Evolutionary conservation across 1,140 invertebrate genomes (phyloP), one percentile per base, ranked within the genome.

Genomic region (Calephelis nemesis): DNA sequence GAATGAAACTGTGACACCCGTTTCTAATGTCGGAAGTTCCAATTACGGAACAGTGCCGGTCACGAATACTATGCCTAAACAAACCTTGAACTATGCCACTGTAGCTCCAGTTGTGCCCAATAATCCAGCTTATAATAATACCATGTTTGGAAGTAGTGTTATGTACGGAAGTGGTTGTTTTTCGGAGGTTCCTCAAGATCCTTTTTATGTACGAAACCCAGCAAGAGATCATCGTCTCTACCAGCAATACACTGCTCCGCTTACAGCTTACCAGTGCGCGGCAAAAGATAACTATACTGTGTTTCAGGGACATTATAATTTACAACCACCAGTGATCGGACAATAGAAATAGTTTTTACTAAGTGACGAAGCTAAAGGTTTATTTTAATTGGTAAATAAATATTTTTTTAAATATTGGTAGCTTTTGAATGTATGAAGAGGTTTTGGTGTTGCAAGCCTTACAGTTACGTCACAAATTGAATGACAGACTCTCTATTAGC

Each of bases 231-330:
- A 76, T 47, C 72, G 87, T 8, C 79, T 84, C 67, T 92, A 92
- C 66, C 89, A 91, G 52, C 86, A 91, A 68, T 92, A 92, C 67
- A 62, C 87, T 0, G 71, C 84, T 7, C 79, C 83, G 5, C 74
- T 92, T 45, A 76, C 76, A 11, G 77, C 80, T 0, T 92, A 92
- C 60, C 90, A 92, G 75, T 92, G 92, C 64, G 88, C 88, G 1
- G 72, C 83, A 5, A 92, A 92, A 67, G 90, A 92, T 65, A 92
- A 90, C 65, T 92, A 92, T 70, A 74, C 87, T 7, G 75, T 92
- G 71, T 92, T 92, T 67, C 90, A 92, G 74, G 90, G 91, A 74
- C 92, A 92, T 77, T 92, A 92, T 58, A 88, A 82, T 72, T 80
- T 92, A 67, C 90, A 88, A 74, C 86, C 88, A 13, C 86, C 90